Evolutionary conservation across 2,888 invertebrate genomes (phyloP), one percentile per base, ranked within the genome.

Genomic region (Oxystoma pomonae): DNA sequence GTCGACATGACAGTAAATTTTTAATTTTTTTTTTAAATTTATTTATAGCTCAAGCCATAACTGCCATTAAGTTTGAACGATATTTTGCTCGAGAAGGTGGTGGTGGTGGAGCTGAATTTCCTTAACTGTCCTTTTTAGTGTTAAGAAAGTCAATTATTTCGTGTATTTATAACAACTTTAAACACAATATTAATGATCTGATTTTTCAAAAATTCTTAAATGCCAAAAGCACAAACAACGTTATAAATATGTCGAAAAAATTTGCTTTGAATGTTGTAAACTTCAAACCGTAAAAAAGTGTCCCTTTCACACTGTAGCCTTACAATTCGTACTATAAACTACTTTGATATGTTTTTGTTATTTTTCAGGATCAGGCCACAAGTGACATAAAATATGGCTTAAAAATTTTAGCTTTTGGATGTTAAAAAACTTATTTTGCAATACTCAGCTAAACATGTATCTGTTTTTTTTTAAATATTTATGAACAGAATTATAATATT

Each of bases 321-420:
- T 35, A 35, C 3, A 35, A 7, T 7, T 35, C 35, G 35, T 35
- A 35, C 35, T 35, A 7, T 35, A 35, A 35, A 35, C 3, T 35
- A 3, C 12, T 35, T 35, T 35, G 35, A 35, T 35, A 7, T 53
- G 3, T 53, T 53, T 53, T 53, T 53, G 53, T 53, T 17, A 9
- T 19, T 16, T 53, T 79, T 86, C 88, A 90, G 90, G 88, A 87
- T 79, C 88, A 89, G 78, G 80, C 85, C 78, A 82, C 83, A 78
- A 84, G 84, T 76, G 83, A 86, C 69, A 83, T 86, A 78, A 87
- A 87, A 81, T 83, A 85, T 79, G 83, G 87, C 78, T 85, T 90
- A 78, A 85, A 84, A 76, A 82, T 86, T 73, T 77, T 89, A 71
- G 75, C 74, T 68, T 74, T 75, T 35, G 20, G 22, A 35, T 35